Percentiles rank a stretch among this genome's conserved stretches.
phyloP scores from a whole-genome alignment of 2,113 vertebrate species.

The Bubo scandiacus region DNA sequence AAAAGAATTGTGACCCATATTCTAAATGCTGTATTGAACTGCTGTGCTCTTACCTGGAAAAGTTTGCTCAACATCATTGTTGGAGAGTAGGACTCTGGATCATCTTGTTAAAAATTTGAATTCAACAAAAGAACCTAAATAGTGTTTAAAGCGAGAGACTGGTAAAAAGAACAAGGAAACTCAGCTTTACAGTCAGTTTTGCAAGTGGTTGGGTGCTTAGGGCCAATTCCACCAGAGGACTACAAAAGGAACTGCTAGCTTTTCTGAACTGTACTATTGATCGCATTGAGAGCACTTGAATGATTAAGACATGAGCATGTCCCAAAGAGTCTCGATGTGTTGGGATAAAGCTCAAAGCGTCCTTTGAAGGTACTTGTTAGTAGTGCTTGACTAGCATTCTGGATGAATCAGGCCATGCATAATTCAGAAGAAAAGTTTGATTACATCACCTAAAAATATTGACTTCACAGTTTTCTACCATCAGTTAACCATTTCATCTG shows the following conservation, averaged over 20 bases:
- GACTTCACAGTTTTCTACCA: background rate
- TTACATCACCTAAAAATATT: background rate
- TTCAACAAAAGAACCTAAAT: background rate
- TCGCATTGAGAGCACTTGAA: background rate
- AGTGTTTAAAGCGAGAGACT: background rate
- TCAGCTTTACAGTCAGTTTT: background rate
- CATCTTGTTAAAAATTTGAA: background rate
- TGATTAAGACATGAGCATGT: background rate
- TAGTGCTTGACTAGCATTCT: background rate
- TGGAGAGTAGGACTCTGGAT: background rate
- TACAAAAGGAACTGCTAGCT: background rate
- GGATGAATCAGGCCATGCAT: background rate
- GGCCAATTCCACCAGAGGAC: background rate
- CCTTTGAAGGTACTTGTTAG: background rate
- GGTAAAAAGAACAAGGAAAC: background rate
- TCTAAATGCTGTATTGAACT: background rate
- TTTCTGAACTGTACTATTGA: background rate
- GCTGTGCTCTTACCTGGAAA: background rate
- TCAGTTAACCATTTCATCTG: background rate
- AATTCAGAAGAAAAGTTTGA: background rate
- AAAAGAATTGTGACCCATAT: conserved; percentile 16
- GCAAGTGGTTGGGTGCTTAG: background rate
- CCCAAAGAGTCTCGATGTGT: background rate
- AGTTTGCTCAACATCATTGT: conserved; percentile 7
- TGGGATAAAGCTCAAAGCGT: background rate